Evolutionary conservation across 1,140 invertebrate species (phyloP), one percentile per base, ranked within the genome.

Genomic region (Oscheius sp.): DNA sequence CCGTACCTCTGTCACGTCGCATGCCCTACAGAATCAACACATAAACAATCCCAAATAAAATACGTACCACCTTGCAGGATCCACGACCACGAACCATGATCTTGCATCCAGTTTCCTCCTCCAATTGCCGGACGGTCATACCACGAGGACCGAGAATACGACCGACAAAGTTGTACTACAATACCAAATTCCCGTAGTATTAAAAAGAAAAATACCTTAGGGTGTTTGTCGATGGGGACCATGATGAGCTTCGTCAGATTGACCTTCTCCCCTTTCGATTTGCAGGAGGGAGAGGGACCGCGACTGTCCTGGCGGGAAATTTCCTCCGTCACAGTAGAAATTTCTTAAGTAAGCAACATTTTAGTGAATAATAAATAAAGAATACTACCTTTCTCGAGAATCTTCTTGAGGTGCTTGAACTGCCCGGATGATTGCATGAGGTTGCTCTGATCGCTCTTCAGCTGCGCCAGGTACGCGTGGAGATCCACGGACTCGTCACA

Each of bases 81-180:
- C n/a, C n/a, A n/a, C n/a, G 1, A 7, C 96, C 96, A 87, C 96
- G 89, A 74, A 99, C 94, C 95, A 99, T 99, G 80, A 99, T 98
- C 90, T 98, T 99, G 88, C 97, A 99, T 80, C 95, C 95, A 80
- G 96, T 99, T 89, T 97, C 95, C 87, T 97, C 92, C 88, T 99
- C 97, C 84, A 99, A 88, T 87, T 99, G 95, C 87, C 99, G 99
- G 29, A 96, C 95, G 68, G 97, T 99, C 95, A 99, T 98, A 76
- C 97, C 97, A 79, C 95, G 89, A 73, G 96, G 96, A 45, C 97
- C 97, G 82, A 99, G 88, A 89, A 99, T 99, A 87, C 97, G 90
- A 79, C 97, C 97, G 77, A 99, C 96, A 87, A 99, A 99, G 88
- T 99, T 99, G 88, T 98, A 99, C 95, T 99, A 38, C 10, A 63